Base-by-base conservation (phyloP, 2,888 invertebrate genomes). In the Itoplectis maculator region DNA sequence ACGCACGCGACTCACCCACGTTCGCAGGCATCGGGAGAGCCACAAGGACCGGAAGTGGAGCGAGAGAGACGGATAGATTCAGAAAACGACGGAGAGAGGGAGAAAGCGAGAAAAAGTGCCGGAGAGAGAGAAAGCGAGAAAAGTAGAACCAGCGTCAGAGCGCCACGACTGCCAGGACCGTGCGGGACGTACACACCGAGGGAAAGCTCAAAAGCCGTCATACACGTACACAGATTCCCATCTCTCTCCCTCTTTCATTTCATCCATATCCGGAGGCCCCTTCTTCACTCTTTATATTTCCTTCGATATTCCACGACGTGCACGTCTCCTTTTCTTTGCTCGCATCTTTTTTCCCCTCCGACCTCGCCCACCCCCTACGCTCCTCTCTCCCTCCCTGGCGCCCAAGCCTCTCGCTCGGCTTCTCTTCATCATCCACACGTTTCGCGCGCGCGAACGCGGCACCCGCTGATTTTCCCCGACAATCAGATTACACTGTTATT, bases 191-290 rank as follows among this genome's bases (percentile, higher is more conserved):
- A 66, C 66, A 79, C 75, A 72, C 37, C 51, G 13, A 72, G 72
- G 51, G 15, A 35, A 51, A 69, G 76, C 79, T 76, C 72, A 69
- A 72, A 82, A 82, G 61, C 72, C 76, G 82, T 82, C 79, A 76
- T 73, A 79, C 68, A 82, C 82, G 79, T 79, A 79, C 68, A 49
- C 66, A 47, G 42, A 11, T 45, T 29, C 61, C 37, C 68, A 47
- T 35, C 18, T 37, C 40, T 72, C 70, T 68, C 73, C 29, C 35
- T 78, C 63, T 47, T 45, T 40, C 18, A 49, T 13, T 59, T 9
- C 63, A n/a, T 56, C 35, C 45, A 61, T 37, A 35, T 37, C 72
- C 59, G 47, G 40, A 35, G 47, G 69, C 13, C 47, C 63, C 51
- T 61, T 23, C 37, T 69, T 63, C 47, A 61, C 63, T 54, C 77